Conservation (phyloP, 2,797 vertebrate genomes). For the Scyliorhinus canicula region DNA sequence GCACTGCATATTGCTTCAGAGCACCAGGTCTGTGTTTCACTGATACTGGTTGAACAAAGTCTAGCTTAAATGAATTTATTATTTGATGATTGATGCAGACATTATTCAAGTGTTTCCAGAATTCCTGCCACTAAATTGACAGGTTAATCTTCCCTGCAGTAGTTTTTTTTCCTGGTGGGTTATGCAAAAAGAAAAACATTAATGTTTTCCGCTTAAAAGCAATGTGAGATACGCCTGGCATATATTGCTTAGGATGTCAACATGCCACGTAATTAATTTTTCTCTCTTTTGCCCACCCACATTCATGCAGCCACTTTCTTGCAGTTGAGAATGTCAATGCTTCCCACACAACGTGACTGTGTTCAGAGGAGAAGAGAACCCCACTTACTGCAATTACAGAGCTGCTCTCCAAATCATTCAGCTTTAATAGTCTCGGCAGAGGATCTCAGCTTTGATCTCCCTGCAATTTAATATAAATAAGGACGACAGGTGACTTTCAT, state of each 20-base stretch:
- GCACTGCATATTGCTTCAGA: not conserved
- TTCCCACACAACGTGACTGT: not conserved
- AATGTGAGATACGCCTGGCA: not conserved
- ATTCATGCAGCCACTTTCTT: not conserved
- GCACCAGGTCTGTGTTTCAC: not conserved
- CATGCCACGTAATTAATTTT: not conserved
- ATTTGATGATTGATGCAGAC: not conserved
- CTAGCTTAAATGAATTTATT: not conserved
- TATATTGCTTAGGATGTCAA: not conserved
- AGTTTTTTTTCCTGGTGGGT: not conserved
- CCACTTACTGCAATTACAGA: not conserved
- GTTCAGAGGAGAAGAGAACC: not conserved
- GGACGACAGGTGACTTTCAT: not conserved
- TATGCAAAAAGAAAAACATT: not conserved
- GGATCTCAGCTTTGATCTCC: not conserved
- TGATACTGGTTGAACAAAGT: not conserved
- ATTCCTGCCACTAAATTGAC: slow-evolving; percentile 15
- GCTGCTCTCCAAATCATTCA: not conserved
- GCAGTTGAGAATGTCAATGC: not conserved
- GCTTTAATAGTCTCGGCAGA: not conserved
- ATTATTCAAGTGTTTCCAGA: not conserved
- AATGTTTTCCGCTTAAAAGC: not conserved
- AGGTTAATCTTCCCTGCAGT: not conserved
- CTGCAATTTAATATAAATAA: not conserved
- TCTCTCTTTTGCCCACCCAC: not conserved